Conservation (phyloP, 1,140 invertebrate species). For the Temnothorax nylanderi region DNA sequence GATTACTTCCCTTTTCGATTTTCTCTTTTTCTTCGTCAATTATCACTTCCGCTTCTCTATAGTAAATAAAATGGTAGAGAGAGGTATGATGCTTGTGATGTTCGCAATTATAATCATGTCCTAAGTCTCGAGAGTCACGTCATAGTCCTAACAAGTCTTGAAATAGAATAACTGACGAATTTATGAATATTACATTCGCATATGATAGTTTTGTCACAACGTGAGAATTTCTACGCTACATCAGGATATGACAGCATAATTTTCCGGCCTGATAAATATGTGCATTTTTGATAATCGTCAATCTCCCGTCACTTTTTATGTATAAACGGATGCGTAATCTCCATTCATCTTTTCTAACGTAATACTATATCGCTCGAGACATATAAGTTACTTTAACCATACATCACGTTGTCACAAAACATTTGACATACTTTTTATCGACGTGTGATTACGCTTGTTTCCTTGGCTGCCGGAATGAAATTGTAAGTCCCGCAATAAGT, state of each 20-base stretch:
- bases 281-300: conserved; percentile 9
- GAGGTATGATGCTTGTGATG: background rate
- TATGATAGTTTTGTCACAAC: background rate
- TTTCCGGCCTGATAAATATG: background rate
- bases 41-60: background rate
- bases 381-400: background rate
- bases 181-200: background rate
- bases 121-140: too few relatives aligned
- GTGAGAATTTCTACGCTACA: background rate
- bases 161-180: background rate
- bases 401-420: background rate
- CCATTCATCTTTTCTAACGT: background rate
- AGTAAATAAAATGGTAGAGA: background rate
- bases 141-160: background rate
- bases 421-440: background rate
- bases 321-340: background rate
- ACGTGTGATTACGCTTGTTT: conserved; percentile 19
- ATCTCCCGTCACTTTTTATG: background rate
- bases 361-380: background rate
- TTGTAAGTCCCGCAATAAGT: background rate
- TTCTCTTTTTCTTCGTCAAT: background rate
- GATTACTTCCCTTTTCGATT: background rate
- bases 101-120: background rate
- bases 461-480: background rate
- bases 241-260: background rate